Conservation (phyloP, 2,888 invertebrate species). For the Mythimna pallens region DNA sequence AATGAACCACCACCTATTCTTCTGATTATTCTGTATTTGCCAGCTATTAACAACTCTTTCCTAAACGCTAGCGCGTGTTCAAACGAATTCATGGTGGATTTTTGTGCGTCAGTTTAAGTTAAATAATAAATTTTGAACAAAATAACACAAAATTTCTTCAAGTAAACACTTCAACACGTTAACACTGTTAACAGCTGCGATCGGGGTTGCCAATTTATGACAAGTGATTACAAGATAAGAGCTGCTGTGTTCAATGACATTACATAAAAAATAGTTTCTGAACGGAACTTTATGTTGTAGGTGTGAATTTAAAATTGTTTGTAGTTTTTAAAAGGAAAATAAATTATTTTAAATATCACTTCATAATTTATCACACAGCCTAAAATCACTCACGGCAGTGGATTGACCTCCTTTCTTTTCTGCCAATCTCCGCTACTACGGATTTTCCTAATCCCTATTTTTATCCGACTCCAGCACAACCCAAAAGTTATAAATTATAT, state of each 20-base stretch:
- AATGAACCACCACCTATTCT: slow-evolving; percentile 99
- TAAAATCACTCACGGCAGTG: neutral
- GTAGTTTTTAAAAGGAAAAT: too few relatives aligned
- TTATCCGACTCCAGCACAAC: neutral
- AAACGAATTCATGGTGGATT: slow-evolving; percentile 63
- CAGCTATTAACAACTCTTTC: slow-evolving; percentile 66
- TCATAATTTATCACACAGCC: neutral
- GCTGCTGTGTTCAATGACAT: slow-evolving; percentile 28
- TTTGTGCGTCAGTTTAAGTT: slow-evolving; percentile 39
- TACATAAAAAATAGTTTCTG: slow-evolving; percentile 31
- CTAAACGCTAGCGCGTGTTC: slow-evolving; percentile 64
- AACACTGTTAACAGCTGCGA: slow-evolving; percentile 64
- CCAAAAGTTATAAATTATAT: neutral
- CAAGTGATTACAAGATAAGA: slow-evolving; percentile 15
- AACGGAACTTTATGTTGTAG: slow-evolving; percentile 31
- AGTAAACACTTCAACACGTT: slow-evolving; percentile 66
- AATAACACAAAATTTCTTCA: slow-evolving; percentile 61
- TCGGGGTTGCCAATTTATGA: slow-evolving; percentile 51
- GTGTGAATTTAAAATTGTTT: too few relatives aligned
- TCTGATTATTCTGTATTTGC: slow-evolving; percentile 97
- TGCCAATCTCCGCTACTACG: neutral
- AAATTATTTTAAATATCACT: too few relatives aligned
- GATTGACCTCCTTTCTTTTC: neutral
- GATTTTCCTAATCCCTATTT: neutral
- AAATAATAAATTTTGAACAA: slow-evolving; percentile 56